phyloP scores from a whole-genome alignment of 1,140 invertebrate species.

The Lasioglossum albipes region DNA sequence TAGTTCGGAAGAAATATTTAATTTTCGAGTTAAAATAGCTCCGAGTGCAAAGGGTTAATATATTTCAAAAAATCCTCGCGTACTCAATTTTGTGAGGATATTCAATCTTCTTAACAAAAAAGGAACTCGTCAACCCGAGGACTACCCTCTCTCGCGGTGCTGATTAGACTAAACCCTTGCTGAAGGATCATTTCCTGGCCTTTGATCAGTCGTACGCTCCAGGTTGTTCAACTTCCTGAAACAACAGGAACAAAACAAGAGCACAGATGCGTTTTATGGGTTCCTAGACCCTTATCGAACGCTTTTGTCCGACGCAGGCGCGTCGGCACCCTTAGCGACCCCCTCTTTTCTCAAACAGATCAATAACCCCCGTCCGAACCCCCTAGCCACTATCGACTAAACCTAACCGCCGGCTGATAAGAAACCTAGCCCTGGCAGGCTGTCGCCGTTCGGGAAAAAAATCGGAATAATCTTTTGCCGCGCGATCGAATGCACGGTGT shows the following conservation, averaged over 20 bases:
- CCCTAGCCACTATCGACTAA: conserved; percentile 34
- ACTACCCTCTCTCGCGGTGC: neutral
- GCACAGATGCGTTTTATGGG: conserved; percentile 39
- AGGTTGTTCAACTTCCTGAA: neutral
- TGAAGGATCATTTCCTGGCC: neutral
- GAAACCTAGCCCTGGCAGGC: neutral
- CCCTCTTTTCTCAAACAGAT: conserved; percentile 31
- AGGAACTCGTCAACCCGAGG: neutral
- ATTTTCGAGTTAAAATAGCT: no score
- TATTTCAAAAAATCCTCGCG: no score
- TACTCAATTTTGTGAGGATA: no score
- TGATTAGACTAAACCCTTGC: neutral
- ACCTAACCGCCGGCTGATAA: neutral
- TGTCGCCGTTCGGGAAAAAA: neutral
- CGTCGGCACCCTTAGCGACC: conserved; percentile 24
- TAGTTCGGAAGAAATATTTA: no score
- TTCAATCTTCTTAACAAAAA: no score
- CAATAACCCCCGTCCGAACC: conserved; percentile 45
- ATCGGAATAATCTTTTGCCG: conserved; percentile 5
- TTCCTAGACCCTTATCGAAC: conserved; percentile 52
- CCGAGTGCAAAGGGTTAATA: no score
- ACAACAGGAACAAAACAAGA: neutral
- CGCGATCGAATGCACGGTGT: conserved; percentile 24
- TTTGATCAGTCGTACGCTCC: neutral
- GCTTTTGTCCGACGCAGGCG: conserved; percentile 55